Base-by-base conservation (phyloP, 2,888 invertebrate species). In the Diplolepis rosae region DNA sequence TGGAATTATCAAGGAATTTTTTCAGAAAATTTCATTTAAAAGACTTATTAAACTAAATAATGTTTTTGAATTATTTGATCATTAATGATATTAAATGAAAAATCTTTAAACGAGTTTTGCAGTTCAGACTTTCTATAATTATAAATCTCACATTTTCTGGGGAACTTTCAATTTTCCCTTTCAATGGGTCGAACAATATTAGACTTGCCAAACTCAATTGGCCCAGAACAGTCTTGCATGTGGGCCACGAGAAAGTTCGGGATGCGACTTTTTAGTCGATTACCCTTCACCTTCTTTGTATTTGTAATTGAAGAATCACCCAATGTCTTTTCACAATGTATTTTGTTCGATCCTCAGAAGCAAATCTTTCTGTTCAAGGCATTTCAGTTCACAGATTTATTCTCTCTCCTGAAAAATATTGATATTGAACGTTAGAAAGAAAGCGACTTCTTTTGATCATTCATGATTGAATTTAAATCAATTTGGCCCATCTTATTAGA, bases 221-320 rank as follows among this genome's bases (percentile, higher is more conserved):
- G 45, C 45, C 45, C 45, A 45, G 45, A 45, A 45, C 35, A 35
- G 72, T 50, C 77, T 77, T 78, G 81, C 83, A 86, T 85, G 83
- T 87, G 83, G 87, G 87, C 83, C 87, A 86, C 83, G 87, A 85
- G 87, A 87, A 87, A 87, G 87, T 87, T 82, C 69, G 70, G 66
- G 65, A 72, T 73, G 71, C 69, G 73, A 77, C 75, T 77, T 77
- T 75, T 75, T 68, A 73, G 71, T 70, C 70, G 32, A 35, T 56
- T 56, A 35, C 35, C 18, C 32, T 56, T 35, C 32, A 35, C 35
- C 35, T 56, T 35, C 35, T 35, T 56, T 56, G 56, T 56, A 35
- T 5, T 56, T 32, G 35, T 56, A 56, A 56, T 56, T 56, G 56
- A 22, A 18, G 56, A 56, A 56, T 56, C 56, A 15, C 35, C 30